A percentile compares a stretch with the other conserved stretches of the same genome.
Evolutionary conservation across 2,888 invertebrate species (phyloP).

Genomic region (Pegoplata infirma): DNA sequence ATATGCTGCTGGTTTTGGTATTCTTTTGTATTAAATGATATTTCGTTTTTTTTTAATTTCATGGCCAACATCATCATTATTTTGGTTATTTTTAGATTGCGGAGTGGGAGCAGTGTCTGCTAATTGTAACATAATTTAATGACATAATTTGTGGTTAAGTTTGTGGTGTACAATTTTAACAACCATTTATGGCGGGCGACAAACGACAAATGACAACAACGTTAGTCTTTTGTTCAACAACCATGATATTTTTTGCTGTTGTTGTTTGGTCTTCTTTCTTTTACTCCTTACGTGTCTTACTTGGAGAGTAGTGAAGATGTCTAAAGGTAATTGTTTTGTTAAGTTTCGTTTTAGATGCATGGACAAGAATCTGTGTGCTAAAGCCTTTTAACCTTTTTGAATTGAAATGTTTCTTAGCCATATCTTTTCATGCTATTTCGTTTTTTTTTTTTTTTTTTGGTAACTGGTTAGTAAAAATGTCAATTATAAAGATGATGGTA

Average conservation of each 20-base stretch:
- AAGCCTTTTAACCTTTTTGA: slow-evolving; percentile 7
- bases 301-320: slow-evolving; percentile 10
- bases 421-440: background rate
- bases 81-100: background rate
- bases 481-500: slow-evolving; percentile 18
- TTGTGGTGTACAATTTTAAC: slow-evolving; percentile 48
- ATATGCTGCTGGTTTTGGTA: slow-evolving; percentile 4
- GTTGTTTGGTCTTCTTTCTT: background rate
- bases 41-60: background rate
- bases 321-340: slow-evolving; percentile 14
- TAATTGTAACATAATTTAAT: slow-evolving; percentile 61
- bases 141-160: slow-evolving; percentile 59
- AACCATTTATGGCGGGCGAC: slow-evolving; percentile 11
- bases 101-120: slow-evolving; percentile 22
- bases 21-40: background rate
- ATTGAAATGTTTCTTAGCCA: slow-evolving; percentile 28
- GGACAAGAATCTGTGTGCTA: background rate
- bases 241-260: background rate
- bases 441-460: background rate
- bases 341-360: background rate
- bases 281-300: background rate
- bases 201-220: too few relatives aligned
- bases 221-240: slow-evolving; percentile 39
- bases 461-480: slow-evolving; percentile 3
- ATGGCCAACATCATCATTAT: background rate